phyloP scores from a whole-genome alignment of 2,797 vertebrate species.

The Ciconia nigra region DNA sequence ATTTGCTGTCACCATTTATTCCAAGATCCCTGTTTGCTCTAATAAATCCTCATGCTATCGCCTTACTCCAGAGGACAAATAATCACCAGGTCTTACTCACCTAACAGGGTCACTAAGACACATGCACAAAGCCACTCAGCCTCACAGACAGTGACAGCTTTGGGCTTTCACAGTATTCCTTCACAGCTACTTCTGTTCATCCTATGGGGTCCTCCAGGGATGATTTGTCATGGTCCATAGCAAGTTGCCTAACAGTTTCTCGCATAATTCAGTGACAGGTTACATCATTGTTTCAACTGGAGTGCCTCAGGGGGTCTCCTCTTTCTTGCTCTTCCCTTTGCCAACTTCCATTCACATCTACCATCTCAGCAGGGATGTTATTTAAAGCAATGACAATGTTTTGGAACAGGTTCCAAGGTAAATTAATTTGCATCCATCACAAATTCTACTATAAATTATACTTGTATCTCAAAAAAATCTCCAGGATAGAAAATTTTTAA shows the following conservation, averaged over 20 bases:
- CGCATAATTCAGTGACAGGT: not conserved
- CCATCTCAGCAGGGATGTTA: not conserved
- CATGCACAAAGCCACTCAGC: not conserved
- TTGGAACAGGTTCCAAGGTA: not conserved
- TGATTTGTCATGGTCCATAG: not conserved
- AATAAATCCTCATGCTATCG: not conserved
- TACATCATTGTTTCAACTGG: not conserved
- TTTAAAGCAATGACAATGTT: not conserved
- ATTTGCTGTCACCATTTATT: slow-evolving; percentile 9
- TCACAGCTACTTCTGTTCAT: not conserved
- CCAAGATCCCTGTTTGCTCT: not conserved
- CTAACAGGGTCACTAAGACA: not conserved
- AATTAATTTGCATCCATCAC: not conserved
- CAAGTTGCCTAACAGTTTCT: not conserved
- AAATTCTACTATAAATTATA: not conserved
- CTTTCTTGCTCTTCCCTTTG: not conserved
- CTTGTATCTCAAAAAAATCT: not conserved
- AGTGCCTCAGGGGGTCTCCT: not conserved
- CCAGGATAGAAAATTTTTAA: not conserved
- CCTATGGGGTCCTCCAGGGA: not conserved
- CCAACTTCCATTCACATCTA: not conserved
- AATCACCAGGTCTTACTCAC: not conserved
- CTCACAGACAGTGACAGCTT: not conserved
- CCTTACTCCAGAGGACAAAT: not conserved
- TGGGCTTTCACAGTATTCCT: not conserved